Conservation (phyloP, 1,140 invertebrate species). For the Heliconius nattereri region DNA sequence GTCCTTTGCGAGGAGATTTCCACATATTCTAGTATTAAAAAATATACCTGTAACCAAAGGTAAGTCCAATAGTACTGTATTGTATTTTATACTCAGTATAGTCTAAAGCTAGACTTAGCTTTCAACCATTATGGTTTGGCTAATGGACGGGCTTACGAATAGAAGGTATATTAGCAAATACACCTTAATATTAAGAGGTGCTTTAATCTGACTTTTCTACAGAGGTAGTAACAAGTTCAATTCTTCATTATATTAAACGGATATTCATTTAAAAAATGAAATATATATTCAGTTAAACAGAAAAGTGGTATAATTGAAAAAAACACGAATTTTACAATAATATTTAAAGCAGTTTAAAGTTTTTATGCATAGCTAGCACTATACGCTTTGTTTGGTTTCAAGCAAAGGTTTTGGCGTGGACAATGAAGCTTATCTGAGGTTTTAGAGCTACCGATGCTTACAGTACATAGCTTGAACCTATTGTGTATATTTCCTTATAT, state of each 20-base stretch:
- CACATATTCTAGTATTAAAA: too few species aligned
- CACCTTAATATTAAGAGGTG: background rate
- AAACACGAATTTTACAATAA: too few species aligned
- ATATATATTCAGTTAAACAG: too few species aligned
- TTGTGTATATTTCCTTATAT: background rate
- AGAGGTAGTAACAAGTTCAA: background rate
- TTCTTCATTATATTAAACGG: background rate
- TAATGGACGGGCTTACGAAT: background rate
- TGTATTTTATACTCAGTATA: background rate
- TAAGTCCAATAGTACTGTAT: background rate
- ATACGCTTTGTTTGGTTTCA: background rate
- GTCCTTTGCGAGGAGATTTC: too few species aligned
- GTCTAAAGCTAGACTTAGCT: background rate
- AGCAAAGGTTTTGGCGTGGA: background rate
- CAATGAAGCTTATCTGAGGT: background rate
- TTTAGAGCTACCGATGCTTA: background rate
- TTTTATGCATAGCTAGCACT: too few species aligned
- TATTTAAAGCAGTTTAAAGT: too few species aligned
- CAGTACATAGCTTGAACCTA: background rate
- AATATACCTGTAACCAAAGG: background rate
- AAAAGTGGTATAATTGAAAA: too few species aligned
- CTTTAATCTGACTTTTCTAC: background rate
- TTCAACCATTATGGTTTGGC: slow-evolving; percentile 3
- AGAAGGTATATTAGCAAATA: background rate
- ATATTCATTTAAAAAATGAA: too few species aligned